A percentile compares a stretch with the other conserved stretches of the same genome.
Conservation (phyloP, 2,113 vertebrate genomes). For the Pontoporia blainvillei region DNA sequence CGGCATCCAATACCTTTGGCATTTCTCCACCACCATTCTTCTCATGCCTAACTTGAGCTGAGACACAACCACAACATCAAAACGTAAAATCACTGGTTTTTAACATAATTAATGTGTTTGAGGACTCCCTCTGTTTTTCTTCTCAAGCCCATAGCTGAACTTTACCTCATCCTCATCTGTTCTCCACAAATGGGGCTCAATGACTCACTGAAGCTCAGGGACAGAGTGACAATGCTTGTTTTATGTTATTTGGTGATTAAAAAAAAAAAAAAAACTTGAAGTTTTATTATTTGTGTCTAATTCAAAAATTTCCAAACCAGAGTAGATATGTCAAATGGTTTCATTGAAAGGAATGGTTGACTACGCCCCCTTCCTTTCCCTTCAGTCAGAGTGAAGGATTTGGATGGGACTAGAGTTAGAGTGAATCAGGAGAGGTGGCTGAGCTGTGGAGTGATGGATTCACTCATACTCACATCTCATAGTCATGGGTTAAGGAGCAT, state of each 20-base stretch:
- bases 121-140: neutral
- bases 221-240: neutral
- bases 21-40: neutral
- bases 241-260: neutral
- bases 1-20: fast-evolving
- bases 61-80: neutral
- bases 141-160: neutral
- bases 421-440: neutral
- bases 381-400: neutral
- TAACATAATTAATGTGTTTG: neutral
- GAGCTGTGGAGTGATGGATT: neutral
- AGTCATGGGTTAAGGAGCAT: neutral
- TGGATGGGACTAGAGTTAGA: neutral
- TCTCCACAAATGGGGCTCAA: neutral
- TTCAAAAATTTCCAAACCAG: neutral
- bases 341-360: neutral
- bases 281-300: neutral
- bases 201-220: neutral
- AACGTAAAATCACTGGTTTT: neutral
- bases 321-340: neutral
- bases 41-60: neutral
- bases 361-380: neutral
- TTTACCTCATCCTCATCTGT: neutral
- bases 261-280: neutral
- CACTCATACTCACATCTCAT: neutral